Evolutionary conservation across 30 jellyfish, hydroid and myxozoan genomes (phyloP).

Genomic region (Aurelia sp.): DNA sequence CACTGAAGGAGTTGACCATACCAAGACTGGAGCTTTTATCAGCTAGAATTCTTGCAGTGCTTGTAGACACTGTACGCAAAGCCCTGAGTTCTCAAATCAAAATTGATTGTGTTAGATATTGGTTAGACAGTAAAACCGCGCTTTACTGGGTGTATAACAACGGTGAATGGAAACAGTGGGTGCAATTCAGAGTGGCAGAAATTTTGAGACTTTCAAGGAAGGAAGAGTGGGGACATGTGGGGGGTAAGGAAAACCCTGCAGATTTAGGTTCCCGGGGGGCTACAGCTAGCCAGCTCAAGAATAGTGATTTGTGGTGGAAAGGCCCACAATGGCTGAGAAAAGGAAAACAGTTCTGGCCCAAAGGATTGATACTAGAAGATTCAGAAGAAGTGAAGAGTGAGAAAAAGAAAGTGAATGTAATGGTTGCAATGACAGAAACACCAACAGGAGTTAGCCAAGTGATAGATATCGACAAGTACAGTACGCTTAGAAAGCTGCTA

Average conservation of each 20-base stretch:
- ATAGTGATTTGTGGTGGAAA: conserved; percentile 63
- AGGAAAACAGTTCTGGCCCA: conserved; percentile 56
- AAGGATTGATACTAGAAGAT: conserved; percentile 3
- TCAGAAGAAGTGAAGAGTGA: conserved; percentile 34
- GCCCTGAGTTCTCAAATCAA: conserved; percentile 42
- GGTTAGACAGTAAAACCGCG: conserved; percentile 75
- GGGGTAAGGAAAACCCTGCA: conserved; percentile 72
- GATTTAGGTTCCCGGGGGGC: conserved; percentile 70
- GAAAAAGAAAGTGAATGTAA: conserved; percentile 21
- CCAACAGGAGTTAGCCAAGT: conserved; percentile 7
- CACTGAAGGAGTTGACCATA: conserved; percentile 38
- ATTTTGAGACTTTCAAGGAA: conserved; percentile 25
- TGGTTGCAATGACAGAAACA: conserved; percentile 4
- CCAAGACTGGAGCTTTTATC: conserved; percentile 67
- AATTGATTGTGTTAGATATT: conserved; percentile 26
- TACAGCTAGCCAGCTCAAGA: conserved; percentile 21
- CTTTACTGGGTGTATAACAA: conserved; percentile 51
- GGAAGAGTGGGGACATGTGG: conserved; percentile 67
- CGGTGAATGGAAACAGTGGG: conserved; percentile 63
- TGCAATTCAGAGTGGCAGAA: conserved; percentile 62
- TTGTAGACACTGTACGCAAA: conserved; percentile 39
- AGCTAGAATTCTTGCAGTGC: conserved; percentile 39
- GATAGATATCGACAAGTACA: conserved; percentile 17
- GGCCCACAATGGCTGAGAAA: conserved; percentile 56
- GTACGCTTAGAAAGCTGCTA: conserved; percentile 30